Evolutionary conservation across 1,140 invertebrate species (phyloP).

Genomic region (Spodoptera litura): DNA sequence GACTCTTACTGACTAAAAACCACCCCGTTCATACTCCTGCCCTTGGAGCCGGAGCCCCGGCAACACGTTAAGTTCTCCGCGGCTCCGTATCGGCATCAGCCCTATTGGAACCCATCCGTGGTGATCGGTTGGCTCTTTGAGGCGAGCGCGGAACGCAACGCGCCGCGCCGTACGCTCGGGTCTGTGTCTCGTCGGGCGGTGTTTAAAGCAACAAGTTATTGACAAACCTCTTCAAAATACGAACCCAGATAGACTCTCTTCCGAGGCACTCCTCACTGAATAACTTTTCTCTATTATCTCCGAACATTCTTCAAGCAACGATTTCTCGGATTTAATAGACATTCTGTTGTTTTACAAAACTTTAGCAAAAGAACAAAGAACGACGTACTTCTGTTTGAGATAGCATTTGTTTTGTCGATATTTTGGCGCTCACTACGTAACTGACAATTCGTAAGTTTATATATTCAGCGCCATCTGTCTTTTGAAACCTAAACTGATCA

Average conservation of each 20-base stretch:
- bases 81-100: too few relatives aligned
- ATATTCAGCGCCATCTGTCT: constrained; percentile 19
- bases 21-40: too few relatives aligned
- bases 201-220: not conserved
- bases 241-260: constrained; percentile 72
- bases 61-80: too few relatives aligned
- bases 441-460: not conserved
- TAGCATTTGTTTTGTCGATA: constrained; percentile 58
- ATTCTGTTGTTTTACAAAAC: constrained; percentile 53
- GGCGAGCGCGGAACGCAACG: too few relatives aligned
- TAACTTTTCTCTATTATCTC: constrained; percentile 77
- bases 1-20: too few relatives aligned
- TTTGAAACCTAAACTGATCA: not conserved
- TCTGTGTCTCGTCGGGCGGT: too few relatives aligned
- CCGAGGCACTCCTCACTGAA: constrained; percentile 71
- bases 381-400: not conserved
- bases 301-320: constrained; percentile 74
- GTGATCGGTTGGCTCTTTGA: too few relatives aligned
- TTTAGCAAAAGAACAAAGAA: not conserved
- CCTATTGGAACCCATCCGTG: too few relatives aligned
- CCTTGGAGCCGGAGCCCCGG: too few relatives aligned
- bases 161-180: too few relatives aligned
- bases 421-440: not conserved
- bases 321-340: constrained; percentile 80
- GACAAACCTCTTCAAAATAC: constrained; percentile 14